These are phyloP conservation scores for Gadopsis marmoratus DNA, from an alignment of 2,797 vertebrate species.

Conservation along the genomic window DNA sequence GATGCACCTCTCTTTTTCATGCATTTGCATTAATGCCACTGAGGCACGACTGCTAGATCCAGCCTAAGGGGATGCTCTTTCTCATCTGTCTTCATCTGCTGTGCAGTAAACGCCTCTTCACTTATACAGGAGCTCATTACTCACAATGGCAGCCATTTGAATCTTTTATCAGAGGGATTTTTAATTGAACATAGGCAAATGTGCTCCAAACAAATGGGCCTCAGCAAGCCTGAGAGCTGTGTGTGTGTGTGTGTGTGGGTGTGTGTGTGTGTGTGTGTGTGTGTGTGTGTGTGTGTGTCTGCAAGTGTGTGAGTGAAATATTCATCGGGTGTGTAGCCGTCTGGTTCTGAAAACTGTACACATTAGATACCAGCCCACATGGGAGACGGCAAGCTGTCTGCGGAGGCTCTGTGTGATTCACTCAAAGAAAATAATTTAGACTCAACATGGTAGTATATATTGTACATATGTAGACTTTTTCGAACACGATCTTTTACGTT, in stretches of 20 bases:
- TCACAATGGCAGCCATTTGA: conserved; percentile 82
- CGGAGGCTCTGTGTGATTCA: conserved; percentile 59
- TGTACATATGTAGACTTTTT: conserved; percentile 26
- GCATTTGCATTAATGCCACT: conserved; percentile 73
- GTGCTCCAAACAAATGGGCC: conserved; percentile 76
- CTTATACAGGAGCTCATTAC: conserved; percentile 83
- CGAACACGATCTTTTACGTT: neutral
- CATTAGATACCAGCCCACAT: conserved; percentile 64
- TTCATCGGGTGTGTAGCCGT: conserved; percentile 61
- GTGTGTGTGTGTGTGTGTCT: conserved; percentile 34
- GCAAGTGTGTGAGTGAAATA: conserved; percentile 56
- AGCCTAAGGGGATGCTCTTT: conserved; percentile 65
- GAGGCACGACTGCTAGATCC: conserved; percentile 66
- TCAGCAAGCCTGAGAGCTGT: conserved; percentile 53
- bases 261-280: conserved; percentile 35
- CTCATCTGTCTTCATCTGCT: conserved; percentile 84
- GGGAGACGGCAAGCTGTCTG: conserved; percentile 64
- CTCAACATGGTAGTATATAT: conserved; percentile 14
- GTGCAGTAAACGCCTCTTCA: conserved; percentile 82
- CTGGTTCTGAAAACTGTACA: conserved; percentile 66
- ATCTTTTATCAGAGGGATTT: conserved; percentile 82
- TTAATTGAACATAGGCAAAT: conserved; percentile 84
- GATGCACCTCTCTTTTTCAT: conserved; percentile 38
- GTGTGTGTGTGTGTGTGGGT: conserved; percentile 39
- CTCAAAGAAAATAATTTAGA: conserved; percentile 43